Percentiles rank a stretch among this genome's conserved stretches.
Evolutionary conservation across 2,113 vertebrate genomes (phyloP).

Genomic region (Cebus imitator): DNA sequence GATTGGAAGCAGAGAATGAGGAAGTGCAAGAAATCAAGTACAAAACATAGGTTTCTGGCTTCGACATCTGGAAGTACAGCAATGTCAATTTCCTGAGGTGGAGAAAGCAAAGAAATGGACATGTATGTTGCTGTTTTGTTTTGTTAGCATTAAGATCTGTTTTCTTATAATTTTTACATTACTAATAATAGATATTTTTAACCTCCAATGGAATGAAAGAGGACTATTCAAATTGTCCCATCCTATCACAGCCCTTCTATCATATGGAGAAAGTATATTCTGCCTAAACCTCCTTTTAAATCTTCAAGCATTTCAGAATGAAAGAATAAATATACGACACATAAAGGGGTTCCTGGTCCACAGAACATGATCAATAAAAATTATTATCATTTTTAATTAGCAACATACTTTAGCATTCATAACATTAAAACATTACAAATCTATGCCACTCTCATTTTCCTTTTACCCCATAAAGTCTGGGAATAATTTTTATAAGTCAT

Average conservation of each 20-base stretch:
- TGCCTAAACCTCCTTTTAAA: not conserved
- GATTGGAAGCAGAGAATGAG: not conserved
- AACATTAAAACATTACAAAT: not conserved
- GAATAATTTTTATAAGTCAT: not conserved
- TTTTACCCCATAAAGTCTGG: not conserved
- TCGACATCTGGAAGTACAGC: not conserved
- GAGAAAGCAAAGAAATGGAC: not conserved
- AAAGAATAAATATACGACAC: not conserved
- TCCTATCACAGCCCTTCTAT: not conserved
- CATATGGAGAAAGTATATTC: not conserved
- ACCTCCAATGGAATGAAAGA: not conserved
- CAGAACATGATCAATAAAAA: not conserved
- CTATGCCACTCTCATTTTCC: not conserved
- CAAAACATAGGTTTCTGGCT: not conserved
- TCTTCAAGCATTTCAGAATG: not conserved
- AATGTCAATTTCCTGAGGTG: not conserved
- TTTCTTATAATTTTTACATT: not conserved
- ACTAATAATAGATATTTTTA: not conserved
- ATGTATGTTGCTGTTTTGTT: not conserved
- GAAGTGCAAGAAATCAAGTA: not conserved
- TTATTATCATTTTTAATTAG: not conserved
- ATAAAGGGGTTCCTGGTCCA: not conserved
- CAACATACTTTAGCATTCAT: not conserved
- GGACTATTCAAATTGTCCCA: not conserved
- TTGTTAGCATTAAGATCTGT: not conserved